Conservation (phyloP, 1,140 invertebrate genomes). For the Rhyacophila brunnea region DNA sequence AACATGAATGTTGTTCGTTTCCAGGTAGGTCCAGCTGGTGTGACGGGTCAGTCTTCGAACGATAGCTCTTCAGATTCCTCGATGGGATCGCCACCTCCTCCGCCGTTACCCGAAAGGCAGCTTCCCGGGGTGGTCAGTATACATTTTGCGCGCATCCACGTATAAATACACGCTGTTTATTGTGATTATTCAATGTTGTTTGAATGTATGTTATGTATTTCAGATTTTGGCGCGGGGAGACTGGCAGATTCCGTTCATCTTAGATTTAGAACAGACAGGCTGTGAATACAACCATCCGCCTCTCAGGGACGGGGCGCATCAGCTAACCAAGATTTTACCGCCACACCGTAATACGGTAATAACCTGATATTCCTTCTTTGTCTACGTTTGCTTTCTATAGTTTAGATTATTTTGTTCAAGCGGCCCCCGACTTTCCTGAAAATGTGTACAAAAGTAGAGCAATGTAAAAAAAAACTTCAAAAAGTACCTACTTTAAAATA, state of each 20-base stretch:
- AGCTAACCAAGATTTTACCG: slow-evolving; percentile 86
- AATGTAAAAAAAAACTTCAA: too few species aligned
- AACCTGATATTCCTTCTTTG: too few species aligned
- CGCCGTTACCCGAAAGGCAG: slow-evolving; percentile 81
- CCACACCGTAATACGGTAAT: slow-evolving; percentile 66
- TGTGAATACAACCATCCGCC: slow-evolving; percentile 75
- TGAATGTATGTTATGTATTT: slow-evolving; percentile 16
- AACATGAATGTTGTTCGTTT: slow-evolving; percentile 2
- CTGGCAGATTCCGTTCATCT: slow-evolving; percentile 83
- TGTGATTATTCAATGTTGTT: background rate
- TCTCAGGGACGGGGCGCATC: slow-evolving; percentile 81
- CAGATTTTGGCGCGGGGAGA: slow-evolving; percentile 69
- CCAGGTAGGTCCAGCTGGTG: slow-evolving; percentile 21
- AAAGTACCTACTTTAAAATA: too few species aligned
- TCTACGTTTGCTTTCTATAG: too few species aligned
- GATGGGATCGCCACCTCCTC: slow-evolving; percentile 82
- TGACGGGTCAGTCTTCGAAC: slow-evolving; percentile 48
- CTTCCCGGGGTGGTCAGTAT: slow-evolving; percentile 85
- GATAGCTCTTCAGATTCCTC: slow-evolving; percentile 86
- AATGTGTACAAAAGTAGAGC: too few species aligned
- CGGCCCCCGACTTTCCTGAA: too few species aligned
- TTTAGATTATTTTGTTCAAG: too few species aligned
- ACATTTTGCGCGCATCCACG: too few species aligned
- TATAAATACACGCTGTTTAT: too few species aligned
- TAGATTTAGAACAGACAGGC: slow-evolving; percentile 87